phyloP scores from a whole-genome alignment of 2,113 vertebrate species.

The Platanista minor region DNA sequence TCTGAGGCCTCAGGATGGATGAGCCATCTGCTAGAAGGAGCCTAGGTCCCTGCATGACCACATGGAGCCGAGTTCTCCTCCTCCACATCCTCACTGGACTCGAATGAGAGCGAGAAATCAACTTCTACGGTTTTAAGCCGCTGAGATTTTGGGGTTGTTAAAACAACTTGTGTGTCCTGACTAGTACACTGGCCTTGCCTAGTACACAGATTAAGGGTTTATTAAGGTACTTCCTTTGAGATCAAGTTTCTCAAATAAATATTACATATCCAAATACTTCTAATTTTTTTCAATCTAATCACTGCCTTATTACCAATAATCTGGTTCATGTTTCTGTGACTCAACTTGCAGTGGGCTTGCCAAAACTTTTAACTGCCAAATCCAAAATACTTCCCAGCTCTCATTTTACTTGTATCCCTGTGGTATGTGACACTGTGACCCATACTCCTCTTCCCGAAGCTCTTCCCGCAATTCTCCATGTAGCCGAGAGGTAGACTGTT shows the following conservation, averaged over 20 bases:
- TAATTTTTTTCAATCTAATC: background rate
- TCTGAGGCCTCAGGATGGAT: background rate
- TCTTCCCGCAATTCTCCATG: background rate
- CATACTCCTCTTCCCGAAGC: background rate
- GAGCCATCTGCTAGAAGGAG: background rate
- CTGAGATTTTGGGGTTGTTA: background rate
- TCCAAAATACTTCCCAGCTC: background rate
- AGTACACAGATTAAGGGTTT: background rate
- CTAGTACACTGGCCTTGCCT: background rate
- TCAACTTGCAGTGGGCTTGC: background rate
- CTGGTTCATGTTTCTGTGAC: background rate
- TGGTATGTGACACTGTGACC: background rate
- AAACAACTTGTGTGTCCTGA: background rate
- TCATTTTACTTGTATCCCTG: background rate
- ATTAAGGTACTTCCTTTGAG: background rate
- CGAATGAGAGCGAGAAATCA: background rate
- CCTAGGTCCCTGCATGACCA: background rate
- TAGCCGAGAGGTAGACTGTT: background rate
- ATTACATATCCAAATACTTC: background rate
- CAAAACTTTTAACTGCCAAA: background rate
- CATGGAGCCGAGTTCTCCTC: background rate
- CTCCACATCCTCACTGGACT: background rate
- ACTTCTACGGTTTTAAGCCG: background rate
- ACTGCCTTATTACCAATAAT: background rate
- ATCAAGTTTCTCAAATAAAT: slow-evolving; percentile 13